Percentiles rank a stretch among this genome's conserved stretches.
phyloP scores from a whole-genome alignment of 2,888 invertebrate genomes.

The Drosophila leonis region DNA sequence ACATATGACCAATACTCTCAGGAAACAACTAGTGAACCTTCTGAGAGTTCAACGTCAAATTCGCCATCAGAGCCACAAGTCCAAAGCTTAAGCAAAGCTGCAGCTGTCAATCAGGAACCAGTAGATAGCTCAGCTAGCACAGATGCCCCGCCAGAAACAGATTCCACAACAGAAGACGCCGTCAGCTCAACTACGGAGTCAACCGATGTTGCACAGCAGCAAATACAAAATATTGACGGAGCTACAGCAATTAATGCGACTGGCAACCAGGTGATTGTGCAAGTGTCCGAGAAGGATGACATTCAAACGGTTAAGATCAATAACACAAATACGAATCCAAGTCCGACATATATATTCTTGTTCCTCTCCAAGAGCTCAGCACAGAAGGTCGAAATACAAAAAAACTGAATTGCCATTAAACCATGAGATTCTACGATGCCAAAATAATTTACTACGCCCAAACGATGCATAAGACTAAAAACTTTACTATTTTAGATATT shows the following conservation, averaged over 20 bases:
- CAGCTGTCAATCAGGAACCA: too few species aligned
- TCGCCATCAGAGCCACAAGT: neutral
- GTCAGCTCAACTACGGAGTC: neutral
- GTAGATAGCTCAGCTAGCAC: too few species aligned
- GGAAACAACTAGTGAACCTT: neutral
- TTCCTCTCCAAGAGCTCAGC: slow-evolving; percentile 4
- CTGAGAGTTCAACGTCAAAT: neutral
- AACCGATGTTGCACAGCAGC: neutral
- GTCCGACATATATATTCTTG: slow-evolving; percentile 13
- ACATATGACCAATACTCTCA: neutral
- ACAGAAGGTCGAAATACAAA: neutral
- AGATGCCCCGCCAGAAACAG: too few species aligned
- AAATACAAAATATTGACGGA: too few species aligned
- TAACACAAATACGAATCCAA: slow-evolving; percentile 5
- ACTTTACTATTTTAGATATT: neutral
- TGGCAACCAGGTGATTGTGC: slow-evolving; percentile 7
- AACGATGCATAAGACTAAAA: neutral
- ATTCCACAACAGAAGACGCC: neutral
- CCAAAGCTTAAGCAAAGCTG: neutral
- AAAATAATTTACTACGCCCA: neutral
- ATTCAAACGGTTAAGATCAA: slow-evolving; percentile 22
- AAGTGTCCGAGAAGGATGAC: slow-evolving; percentile 5
- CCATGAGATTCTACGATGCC: neutral
- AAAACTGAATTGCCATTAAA: slow-evolving; percentile 2
- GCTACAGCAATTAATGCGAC: neutral